These are phyloP conservation scores for Pangasius krempfi DNA, from an alignment of 2,797 vertebrate genomes.

Conservation along the genomic window DNA sequence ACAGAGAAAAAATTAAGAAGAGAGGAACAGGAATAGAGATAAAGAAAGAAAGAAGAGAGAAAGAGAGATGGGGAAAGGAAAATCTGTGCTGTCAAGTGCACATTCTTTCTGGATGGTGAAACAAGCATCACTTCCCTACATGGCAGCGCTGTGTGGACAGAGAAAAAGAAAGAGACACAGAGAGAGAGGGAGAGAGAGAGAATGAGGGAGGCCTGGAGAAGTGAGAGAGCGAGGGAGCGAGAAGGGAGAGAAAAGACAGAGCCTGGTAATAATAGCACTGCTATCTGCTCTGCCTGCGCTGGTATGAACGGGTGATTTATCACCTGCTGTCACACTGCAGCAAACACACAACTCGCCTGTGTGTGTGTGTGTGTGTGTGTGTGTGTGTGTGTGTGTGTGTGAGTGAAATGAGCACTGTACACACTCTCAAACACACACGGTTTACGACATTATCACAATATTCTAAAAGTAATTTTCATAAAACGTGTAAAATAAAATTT, in stretches of 20 bases:
- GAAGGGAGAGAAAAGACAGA: slow-evolving; percentile 41
- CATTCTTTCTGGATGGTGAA: slow-evolving; percentile 68
- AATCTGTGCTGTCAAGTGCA: slow-evolving; percentile 46
- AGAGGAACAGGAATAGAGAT: neutral
- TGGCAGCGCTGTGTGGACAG: slow-evolving; percentile 63
- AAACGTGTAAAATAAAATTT: neutral
- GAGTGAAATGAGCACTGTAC: neutral
- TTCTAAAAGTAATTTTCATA: neutral
- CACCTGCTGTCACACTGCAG: slow-evolving; percentile 43
- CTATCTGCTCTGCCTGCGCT: slow-evolving; percentile 40
- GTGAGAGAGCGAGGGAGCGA: slow-evolving; percentile 34
- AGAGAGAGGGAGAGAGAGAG: slow-evolving; percentile 40
- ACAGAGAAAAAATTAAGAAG: neutral
- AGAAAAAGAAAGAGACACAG: slow-evolving; percentile 36
- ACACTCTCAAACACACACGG: neutral
- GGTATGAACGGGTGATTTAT: slow-evolving; percentile 48
- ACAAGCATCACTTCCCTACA: slow-evolving; percentile 74
- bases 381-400: neutral
- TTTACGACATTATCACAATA: neutral
- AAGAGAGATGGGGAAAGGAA: neutral
- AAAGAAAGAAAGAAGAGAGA: neutral
- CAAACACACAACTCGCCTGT: slow-evolving; percentile 20
- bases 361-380: slow-evolving; percentile 3
- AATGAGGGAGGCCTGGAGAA: slow-evolving; percentile 26
- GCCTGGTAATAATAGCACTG: slow-evolving; percentile 51